Evolutionary conservation across 2,113 vertebrate species (phyloP), one percentile per base, ranked within the genome.

Genomic region (Istiophorus platypterus): DNA sequence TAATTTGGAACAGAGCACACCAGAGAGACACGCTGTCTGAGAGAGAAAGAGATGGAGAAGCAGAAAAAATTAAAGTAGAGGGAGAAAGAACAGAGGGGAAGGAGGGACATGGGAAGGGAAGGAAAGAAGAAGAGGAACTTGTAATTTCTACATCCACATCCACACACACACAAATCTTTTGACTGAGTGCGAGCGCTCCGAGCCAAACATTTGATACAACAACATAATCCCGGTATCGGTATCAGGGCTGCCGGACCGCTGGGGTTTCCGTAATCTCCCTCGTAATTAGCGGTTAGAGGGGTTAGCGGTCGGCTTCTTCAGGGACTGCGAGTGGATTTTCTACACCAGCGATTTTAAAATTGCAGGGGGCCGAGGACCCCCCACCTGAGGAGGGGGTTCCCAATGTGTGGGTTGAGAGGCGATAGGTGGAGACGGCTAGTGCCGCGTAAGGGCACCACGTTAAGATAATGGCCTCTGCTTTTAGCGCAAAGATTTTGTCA

Each of bases 1-100:
- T 91, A 91, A 94, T 92, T 91, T 90, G 74, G 90, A 90, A 82
- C 90, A 93, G 92, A 92, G 79, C 69, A 12, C 69, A 41, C 5
- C 78, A 56, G 77, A 86, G 85, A 89, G 92, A 90, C 84, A 75
- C 76, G 0, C 47, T 76, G 91, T 90, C 86, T 90, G 92, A 84
- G 89, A 26, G 76, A 77, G 73, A 49, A 13, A 51, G 80, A 66
- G 76, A 81, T 27, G 75, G 80, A 83, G 85, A 54, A 63, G 76
- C 37, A 72, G 67, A 56, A 71, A 54, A 37, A 49, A 49, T n/a
- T 13, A 11, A 56, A 3, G 29, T 11, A 57, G 20, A n/a, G 9
- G 15, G 22, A 22, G 17, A 18, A 51, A 12, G 64, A 41, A 57
- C n/a, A n/a, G 3, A 27, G 7, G 31, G 8, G 51, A 75, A 71